phyloP scores from a whole-genome alignment of 2,113 vertebrate genomes.

The Osmerus mordax region DNA sequence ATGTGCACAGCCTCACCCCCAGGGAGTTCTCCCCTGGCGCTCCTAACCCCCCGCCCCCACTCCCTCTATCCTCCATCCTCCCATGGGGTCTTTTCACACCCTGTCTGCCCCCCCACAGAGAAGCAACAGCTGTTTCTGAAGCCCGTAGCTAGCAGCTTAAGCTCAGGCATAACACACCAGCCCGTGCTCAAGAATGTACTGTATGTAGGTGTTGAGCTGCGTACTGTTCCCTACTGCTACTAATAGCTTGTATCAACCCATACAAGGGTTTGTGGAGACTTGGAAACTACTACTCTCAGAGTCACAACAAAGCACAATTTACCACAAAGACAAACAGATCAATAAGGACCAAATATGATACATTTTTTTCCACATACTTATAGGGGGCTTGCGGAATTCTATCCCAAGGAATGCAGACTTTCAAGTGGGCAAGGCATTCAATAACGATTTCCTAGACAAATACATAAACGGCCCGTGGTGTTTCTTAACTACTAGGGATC shows the following conservation, averaged over 20 bases:
- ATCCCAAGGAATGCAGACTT: background rate
- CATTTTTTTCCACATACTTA: background rate
- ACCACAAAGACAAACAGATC: no score
- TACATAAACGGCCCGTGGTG: background rate
- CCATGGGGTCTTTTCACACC: constrained; percentile 3
- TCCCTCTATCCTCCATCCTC: background rate
- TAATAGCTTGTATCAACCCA: no score
- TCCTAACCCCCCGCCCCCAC: background rate
- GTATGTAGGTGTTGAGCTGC: background rate
- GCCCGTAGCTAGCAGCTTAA: background rate
- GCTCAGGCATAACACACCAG: background rate
- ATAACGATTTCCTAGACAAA: background rate
- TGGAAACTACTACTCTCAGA: no score
- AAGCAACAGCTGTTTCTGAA: constrained; percentile 16
- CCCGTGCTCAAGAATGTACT: background rate
- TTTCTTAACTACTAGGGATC: background rate
- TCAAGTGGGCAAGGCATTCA: background rate
- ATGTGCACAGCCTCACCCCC: no score
- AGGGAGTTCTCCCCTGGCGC: background rate
- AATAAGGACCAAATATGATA: no score
- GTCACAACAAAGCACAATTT: no score
- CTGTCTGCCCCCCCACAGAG: constrained; percentile 3
- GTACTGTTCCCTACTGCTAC: background rate
- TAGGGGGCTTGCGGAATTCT: background rate
- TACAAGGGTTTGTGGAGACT: no score